phyloP scores from a whole-genome alignment of 2,113 vertebrate genomes.

The Zapus hudsonius region DNA sequence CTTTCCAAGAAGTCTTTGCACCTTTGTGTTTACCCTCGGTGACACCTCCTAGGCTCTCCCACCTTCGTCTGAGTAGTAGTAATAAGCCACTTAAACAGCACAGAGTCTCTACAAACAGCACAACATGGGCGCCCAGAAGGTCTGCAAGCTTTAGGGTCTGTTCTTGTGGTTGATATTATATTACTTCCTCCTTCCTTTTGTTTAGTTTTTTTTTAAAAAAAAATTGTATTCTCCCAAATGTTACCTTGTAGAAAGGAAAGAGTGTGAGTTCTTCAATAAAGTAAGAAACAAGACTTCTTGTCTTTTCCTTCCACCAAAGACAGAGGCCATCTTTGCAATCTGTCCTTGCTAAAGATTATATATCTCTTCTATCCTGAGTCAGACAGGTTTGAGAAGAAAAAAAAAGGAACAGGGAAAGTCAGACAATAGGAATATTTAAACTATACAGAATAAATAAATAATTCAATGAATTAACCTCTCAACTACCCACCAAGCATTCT shows the following conservation, averaged over 20 bases:
- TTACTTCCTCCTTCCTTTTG: background rate
- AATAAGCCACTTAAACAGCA: no score
- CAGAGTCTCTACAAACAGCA: background rate
- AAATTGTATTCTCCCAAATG: background rate
- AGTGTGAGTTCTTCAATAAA: background rate
- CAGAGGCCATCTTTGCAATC: slow-evolving; percentile 48
- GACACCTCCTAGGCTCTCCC: background rate
- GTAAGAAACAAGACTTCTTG: background rate
- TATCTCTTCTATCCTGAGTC: background rate
- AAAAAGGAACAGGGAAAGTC: background rate
- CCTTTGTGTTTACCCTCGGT: slow-evolving; percentile 3
- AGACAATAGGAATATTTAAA: slow-evolving; percentile 45
- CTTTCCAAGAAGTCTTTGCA: background rate
- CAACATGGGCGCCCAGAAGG: background rate
- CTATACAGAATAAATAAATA: slow-evolving; percentile 78
- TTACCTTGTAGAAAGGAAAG: background rate
- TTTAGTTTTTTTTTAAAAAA: no score
- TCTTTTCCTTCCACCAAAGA: slow-evolving; percentile 12
- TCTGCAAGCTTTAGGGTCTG: background rate
- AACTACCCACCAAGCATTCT: slow-evolving; percentile 75
- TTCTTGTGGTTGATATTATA: background rate
- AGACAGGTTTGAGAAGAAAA: background rate
- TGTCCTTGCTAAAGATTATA: slow-evolving; percentile 17
- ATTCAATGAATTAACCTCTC: slow-evolving; percentile 86
- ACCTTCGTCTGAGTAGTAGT: slow-evolving; percentile 31